Evolutionary conservation across 2,888 invertebrate genomes (phyloP).

Genomic region (Drosophila prostipennis): DNA sequence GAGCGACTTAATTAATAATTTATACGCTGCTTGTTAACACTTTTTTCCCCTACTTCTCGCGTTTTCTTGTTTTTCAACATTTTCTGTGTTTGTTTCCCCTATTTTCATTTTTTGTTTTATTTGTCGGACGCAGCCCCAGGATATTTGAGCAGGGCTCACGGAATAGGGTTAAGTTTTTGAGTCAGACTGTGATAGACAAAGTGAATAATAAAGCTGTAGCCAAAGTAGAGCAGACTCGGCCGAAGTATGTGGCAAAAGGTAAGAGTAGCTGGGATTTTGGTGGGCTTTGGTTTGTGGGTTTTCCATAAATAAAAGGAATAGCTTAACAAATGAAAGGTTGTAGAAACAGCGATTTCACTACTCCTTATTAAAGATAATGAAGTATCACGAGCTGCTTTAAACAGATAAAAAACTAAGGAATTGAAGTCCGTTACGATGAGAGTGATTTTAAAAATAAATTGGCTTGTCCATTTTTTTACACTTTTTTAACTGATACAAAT

Average conservation of each 20-base stretch:
- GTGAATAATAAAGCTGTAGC: conserved; percentile 21
- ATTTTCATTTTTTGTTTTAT: conserved; percentile 9
- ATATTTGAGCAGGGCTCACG: conserved; percentile 2
- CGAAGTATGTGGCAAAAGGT: conserved; percentile 9
- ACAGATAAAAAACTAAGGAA: not conserved
- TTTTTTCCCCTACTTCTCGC: conserved; percentile 12
- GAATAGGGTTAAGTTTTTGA: conserved; percentile 46
- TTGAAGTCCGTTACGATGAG: no score
- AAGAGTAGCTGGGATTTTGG: not conserved
- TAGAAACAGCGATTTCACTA: not conserved
- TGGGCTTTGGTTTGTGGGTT: conserved; percentile 10
- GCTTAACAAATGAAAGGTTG: not conserved
- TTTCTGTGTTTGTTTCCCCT: conserved; percentile 24
- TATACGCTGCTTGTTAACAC: conserved; percentile 51
- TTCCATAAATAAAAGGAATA: conserved; percentile 19
- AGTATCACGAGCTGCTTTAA: not conserved
- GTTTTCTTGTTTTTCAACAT: conserved; percentile 12
- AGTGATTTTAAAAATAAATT: no score
- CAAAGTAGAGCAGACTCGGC: conserved; percentile 29
- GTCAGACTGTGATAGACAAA: conserved; percentile 28
- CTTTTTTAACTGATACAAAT: no score
- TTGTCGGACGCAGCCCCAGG: conserved; percentile 6
- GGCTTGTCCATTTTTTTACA: no score
- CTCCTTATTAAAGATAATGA: not conserved
- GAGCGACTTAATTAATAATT: conserved; percentile 50